Base-by-base conservation (phyloP, 30 jellyfish, hydroid and myxozoan species). In the Catostylus mosaicus region DNA sequence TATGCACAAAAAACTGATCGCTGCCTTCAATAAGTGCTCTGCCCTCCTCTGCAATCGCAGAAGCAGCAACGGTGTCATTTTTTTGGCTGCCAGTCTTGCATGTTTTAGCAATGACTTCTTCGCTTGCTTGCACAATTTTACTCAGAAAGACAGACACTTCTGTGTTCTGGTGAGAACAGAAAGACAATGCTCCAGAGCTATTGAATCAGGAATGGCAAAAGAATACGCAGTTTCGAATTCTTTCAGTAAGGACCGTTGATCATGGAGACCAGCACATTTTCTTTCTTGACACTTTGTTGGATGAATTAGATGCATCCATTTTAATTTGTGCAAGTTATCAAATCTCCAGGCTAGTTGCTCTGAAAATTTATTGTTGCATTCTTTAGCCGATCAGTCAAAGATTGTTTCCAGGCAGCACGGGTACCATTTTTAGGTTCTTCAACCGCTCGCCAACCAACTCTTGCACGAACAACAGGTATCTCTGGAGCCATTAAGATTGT, bases 261-360 rank as follows among this genome's bases (percentile, higher is more conserved):
- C n/a, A n/a, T n/a, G n/a, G n/a, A n/a, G n/a, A n/a, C n/a, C n/a
- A n/a, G n/a, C n/a, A n/a, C n/a, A n/a, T n/a, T n/a, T n/a, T n/a
- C n/a, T n/a, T n/a, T n/a, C n/a, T n/a, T n/a, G n/a, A n/a, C n/a
- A n/a, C n/a, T n/a, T n/a, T n/a, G n/a, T n/a, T n/a, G 75, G 75
- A 63, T 63, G 75, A 33, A 63, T 23, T 22, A 63, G 47, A 63
- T 63, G 46, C 75, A 63, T 63, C 75, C 45, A 63, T 63, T 63
- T 63, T 40, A 63, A 63, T 63, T 63, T 63, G 19, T 9, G 26
- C 32, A 63, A 23, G 47, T 63, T 63, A 23, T 63, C 38, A 46
- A 63, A 63, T 31, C 75, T 63, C 75, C 75, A 63, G 67, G 75
- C 40, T 12, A 63, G 75, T 46, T 63, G 75, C 38, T 63, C 32